Evolutionary conservation across 2,888 invertebrate species (phyloP).

Genomic region (Diaperis boleti): DNA sequence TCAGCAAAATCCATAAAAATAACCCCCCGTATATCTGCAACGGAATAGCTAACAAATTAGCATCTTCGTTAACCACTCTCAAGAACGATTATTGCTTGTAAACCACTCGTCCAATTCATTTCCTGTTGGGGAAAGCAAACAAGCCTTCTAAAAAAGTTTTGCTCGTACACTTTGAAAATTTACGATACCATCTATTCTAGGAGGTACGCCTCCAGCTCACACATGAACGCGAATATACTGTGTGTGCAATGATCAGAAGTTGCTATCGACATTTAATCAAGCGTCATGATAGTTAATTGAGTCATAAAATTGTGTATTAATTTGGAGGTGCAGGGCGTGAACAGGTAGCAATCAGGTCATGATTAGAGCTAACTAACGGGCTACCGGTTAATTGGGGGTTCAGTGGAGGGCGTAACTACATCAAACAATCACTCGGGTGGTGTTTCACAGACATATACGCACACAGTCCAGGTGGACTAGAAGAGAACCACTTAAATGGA

Average conservation of each 20-base stretch:
- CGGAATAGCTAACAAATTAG: conserved; percentile 34
- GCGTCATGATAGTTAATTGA: conserved; percentile 45
- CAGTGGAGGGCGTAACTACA: conserved; percentile 65
- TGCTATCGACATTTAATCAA: conserved; percentile 32
- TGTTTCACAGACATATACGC: conserved; percentile 38
- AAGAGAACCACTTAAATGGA: conserved; percentile 23
- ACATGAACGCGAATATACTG: conserved; percentile 16
- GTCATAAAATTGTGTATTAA: conserved; percentile 61
- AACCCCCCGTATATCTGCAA: conserved; percentile 1
- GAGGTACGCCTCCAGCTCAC: conserved; percentile 26
- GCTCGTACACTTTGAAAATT: conserved; percentile 23
- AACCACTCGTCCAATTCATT: conserved; percentile 32
- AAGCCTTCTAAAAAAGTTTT: conserved; percentile 4
- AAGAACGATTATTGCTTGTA: conserved; percentile 29
- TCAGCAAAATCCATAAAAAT: conserved; percentile 13
- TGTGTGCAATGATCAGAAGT: conserved; percentile 20
- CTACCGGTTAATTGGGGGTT: conserved; percentile 66
- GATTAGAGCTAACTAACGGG: conserved; percentile 65
- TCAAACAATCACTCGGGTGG: conserved; percentile 61
- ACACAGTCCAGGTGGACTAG: conserved; percentile 38
- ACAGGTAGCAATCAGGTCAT: conserved; percentile 66
- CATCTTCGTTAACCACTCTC: conserved; percentile 31
- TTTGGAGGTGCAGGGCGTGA: conserved; percentile 62
- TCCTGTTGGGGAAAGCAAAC: conserved; percentile 35
- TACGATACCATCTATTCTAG: conserved; percentile 30